Conservation (phyloP, 2,113 vertebrate genomes). For the Vulpes lagopus region DNA sequence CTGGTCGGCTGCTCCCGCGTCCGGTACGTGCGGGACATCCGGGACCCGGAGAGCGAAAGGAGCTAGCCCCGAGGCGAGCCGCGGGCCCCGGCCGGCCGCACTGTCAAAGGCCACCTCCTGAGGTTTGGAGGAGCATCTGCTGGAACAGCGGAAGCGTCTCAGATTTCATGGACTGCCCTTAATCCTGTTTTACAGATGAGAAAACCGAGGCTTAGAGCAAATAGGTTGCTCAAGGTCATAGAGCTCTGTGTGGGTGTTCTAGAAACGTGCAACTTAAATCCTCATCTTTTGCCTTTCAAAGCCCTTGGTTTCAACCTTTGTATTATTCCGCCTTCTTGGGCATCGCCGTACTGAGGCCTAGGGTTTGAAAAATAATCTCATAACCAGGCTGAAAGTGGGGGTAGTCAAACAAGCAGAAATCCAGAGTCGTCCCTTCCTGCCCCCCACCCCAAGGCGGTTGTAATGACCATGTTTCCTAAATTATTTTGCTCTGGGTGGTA, state of each 20-base stretch:
- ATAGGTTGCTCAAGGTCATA: slow-evolving; percentile 15
- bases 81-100: background rate
- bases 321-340: background rate
- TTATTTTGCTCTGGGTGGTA: background rate
- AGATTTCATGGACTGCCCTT: background rate
- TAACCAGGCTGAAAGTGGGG: background rate
- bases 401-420: background rate
- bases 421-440: background rate
- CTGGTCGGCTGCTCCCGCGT: background rate
- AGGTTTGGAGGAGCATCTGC: background rate
- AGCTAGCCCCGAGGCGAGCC: background rate
- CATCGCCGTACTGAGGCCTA: background rate
- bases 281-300: background rate
- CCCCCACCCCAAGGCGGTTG: background rate
- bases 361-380: background rate
- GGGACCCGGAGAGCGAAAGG: background rate
- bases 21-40: background rate
- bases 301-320: slow-evolving; percentile 51
- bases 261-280: background rate
- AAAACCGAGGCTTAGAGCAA: background rate
- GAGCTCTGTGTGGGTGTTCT: background rate
- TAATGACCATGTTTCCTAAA: background rate
- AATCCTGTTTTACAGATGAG: slow-evolving; percentile 6
- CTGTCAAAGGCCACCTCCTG: background rate
- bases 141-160: background rate